Conservation (phyloP, 2,888 invertebrate genomes). For the Azorinus chamasolen region DNA sequence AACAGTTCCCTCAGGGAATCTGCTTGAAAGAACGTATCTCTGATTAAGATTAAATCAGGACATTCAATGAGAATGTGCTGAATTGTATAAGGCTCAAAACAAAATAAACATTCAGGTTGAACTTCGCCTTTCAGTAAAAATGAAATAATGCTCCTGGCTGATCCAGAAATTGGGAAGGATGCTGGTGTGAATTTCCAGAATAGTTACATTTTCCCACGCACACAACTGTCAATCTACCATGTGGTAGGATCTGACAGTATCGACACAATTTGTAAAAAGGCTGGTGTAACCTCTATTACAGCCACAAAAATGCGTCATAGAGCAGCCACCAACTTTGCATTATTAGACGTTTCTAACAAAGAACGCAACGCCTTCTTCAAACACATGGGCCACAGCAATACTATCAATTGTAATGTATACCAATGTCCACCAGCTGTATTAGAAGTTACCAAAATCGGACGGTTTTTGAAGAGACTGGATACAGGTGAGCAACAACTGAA, state of each 20-base stretch:
- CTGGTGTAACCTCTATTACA: no score
- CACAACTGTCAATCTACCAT: constrained; percentile 3
- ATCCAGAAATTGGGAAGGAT: constrained; percentile 1
- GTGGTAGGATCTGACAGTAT: constrained; percentile 3
- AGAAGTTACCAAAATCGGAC: constrained; percentile 13
- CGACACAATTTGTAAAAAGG: constrained; percentile 4
- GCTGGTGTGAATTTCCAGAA: not conserved
- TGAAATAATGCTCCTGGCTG: constrained; percentile 2
- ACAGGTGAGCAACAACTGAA: no score
- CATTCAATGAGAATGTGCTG: no score
- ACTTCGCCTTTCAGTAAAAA: constrained; percentile 1
- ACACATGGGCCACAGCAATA: constrained; percentile 13
- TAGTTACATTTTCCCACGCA: constrained; percentile 4
- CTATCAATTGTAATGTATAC: constrained; percentile 11
- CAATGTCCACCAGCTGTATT: constrained; percentile 3
- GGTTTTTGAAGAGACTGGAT: constrained; percentile 4
- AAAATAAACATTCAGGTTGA: no score
- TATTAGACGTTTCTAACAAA: not conserved
- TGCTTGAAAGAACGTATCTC: no score
- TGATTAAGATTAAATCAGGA: no score
- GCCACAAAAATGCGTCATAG: not conserved
- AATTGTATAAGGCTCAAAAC: no score
- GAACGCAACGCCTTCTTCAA: not conserved
- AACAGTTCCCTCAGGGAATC: no score
- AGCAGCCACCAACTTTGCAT: not conserved